These are phyloP conservation scores for Volucella inanis DNA, from an alignment of 2,888 invertebrate species.

Conservation along the genomic window DNA sequence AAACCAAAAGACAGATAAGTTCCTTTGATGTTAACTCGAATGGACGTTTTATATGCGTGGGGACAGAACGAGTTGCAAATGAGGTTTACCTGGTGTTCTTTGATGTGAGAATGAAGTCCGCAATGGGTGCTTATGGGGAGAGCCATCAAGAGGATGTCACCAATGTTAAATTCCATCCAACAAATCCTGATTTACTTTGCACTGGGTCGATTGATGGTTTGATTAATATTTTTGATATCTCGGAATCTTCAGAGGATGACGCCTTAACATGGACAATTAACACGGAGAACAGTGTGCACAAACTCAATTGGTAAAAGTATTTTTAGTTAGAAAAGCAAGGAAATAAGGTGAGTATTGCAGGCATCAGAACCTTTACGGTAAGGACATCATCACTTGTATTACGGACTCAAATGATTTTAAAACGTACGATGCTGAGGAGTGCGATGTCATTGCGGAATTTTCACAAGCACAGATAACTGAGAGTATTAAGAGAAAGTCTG, in stretches of 20 bases:
- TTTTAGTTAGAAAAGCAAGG: not conserved
- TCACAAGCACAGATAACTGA: slow-evolving; percentile 85
- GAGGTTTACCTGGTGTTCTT: slow-evolving; percentile 92
- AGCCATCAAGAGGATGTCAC: slow-evolving; percentile 93
- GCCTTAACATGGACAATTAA: slow-evolving; percentile 91
- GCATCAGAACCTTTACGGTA: slow-evolving; percentile 81
- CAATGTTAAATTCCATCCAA: slow-evolving; percentile 89
- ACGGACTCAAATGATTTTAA: slow-evolving; percentile 89
- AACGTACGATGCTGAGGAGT: slow-evolving; percentile 87
- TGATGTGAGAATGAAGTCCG: slow-evolving; percentile 87
- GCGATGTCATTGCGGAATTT: slow-evolving; percentile 85
- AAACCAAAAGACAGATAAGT: slow-evolving; percentile 84
- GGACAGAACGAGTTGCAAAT: slow-evolving; percentile 88
- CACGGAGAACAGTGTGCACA: slow-evolving; percentile 90
- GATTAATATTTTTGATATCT: slow-evolving; percentile 92
- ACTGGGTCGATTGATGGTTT: slow-evolving; percentile 93
- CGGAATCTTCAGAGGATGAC: slow-evolving; percentile 89
- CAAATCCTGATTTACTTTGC: slow-evolving; percentile 86
- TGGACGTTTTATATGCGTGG: slow-evolving; percentile 88
- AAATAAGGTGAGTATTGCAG: slow-evolving; percentile 51
- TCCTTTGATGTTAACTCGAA: slow-evolving; percentile 90
- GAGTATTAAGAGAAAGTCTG: slow-evolving; percentile 85
- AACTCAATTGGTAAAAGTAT: slow-evolving; percentile 84
- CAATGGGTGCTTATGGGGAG: slow-evolving; percentile 92
- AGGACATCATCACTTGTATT: slow-evolving; percentile 86